These are phyloP conservation scores for Schlechtendalia chinensis DNA, from an alignment of 1,140 invertebrate species.

Conservation along the genomic window DNA sequence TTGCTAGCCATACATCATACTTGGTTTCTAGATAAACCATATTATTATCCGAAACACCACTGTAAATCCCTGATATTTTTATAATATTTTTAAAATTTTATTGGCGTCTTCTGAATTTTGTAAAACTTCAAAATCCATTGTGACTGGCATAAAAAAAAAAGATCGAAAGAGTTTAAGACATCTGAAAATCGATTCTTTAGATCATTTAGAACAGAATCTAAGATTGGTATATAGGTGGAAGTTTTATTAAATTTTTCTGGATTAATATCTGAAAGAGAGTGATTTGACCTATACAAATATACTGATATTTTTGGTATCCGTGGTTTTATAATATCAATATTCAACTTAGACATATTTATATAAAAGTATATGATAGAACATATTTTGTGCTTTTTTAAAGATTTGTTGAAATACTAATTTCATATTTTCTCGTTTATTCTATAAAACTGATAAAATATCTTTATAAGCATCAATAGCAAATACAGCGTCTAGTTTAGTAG, in stretches of 20 bases:
- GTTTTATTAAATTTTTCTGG: constrained; percentile 16
- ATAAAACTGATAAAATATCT: neutral
- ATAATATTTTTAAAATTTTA: neutral
- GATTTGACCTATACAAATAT: neutral
- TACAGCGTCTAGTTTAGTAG: neutral
- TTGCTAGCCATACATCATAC: neutral
- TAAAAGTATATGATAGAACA: too few species aligned
- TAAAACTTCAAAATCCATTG: neutral
- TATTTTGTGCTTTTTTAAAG: constrained; percentile 7
- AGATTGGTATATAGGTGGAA: neutral
- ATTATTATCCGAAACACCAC: too few species aligned
- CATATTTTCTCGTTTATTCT: neutral
- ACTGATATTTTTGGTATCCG: neutral
- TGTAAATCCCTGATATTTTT: neutral
- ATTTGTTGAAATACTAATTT: neutral
- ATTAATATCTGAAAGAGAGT: neutral
- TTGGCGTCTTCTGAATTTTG: neutral
- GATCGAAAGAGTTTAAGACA: neutral
- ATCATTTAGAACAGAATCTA: constrained; percentile 5
- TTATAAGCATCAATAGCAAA: neutral
- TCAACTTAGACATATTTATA: neutral
- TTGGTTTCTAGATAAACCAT: neutral
- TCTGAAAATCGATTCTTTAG: neutral
- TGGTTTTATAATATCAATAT: constrained; percentile 9
- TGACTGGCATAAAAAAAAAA: neutral